Base-by-base conservation (phyloP, 2,113 vertebrate genomes). In the Macrotus californicus region DNA sequence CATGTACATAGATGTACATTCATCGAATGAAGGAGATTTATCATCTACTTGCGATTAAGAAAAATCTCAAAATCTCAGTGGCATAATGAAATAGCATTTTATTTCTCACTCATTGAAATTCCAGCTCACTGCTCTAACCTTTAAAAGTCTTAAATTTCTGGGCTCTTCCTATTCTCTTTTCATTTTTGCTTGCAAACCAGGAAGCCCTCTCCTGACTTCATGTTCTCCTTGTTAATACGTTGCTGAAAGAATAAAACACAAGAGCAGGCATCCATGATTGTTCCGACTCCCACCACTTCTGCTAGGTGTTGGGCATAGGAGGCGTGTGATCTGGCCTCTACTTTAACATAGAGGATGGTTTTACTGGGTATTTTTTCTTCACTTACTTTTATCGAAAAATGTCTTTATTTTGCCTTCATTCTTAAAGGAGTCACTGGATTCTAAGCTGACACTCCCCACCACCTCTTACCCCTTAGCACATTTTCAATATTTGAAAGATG, bases 141-240 rank as follows among this genome's bases (percentile, higher is more conserved):
- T 67, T 95, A 59, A 87, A 94, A 43, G 3, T 61, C 75, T 94
- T 66, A 77, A 52, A 82, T 94, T 83, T 76, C 89, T 81, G 31
- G 19, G 36, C 13, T 73, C 22, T 70, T 7, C 39, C 18, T 82
- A 2, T 31, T 31, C 3, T 36, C n/a, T 84, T 84, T 56, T 69
- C 46, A 72, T 19, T 79, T 75, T 54, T 84, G 24, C 14, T 81
- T 75, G 15, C 34, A 91, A 93, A 85, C 36, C 82, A 69, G 6
- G 8, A 34, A 81, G 1, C 29, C 69, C 46, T 82, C 31, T 39
- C 34, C 43, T 41, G 43, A 61, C 31, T 81, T 76, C 69, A 5
- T 61, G 46, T 9, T 50, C 76, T 54, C 80, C 31, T 66, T 46
- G 19, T 48, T 48, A 56, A 18, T 46, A 29, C 6, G 73, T 46